Conservation (phyloP, 2,113 vertebrate genomes). For the Ramphastos sulfuratus region DNA sequence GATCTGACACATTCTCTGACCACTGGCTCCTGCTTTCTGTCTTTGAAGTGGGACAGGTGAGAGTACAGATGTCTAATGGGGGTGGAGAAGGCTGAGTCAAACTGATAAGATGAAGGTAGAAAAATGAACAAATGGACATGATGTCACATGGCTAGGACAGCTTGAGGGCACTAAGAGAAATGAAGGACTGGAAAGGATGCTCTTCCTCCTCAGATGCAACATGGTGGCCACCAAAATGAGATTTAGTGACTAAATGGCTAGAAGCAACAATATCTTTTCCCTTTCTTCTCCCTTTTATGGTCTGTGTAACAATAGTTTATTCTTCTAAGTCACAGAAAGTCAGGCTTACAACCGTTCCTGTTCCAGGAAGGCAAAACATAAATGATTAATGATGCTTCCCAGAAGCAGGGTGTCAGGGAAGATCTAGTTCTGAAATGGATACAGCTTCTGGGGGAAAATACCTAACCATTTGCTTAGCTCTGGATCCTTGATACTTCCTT, state of each 20-base stretch:
- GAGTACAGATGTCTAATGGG: not conserved
- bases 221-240: not conserved
- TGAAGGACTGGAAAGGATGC: not conserved
- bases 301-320: not conserved
- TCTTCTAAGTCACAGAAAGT: constrained; percentile 30
- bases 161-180: not conserved
- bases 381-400: constrained; percentile 41
- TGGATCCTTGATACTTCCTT: not conserved
- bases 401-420: constrained; percentile 8
- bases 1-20: not conserved
- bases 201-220: not conserved
- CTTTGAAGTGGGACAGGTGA: not conserved
- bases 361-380: constrained; percentile 29
- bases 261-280: not conserved
- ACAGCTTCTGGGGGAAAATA: not conserved
- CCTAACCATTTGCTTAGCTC: not conserved
- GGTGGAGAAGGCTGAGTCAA: not conserved
- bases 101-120: not conserved
- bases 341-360: not conserved
- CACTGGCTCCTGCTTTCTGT: not conserved
- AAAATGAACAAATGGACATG: not conserved
- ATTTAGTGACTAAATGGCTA: not conserved
- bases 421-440: constrained; percentile 6
- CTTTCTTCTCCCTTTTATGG: not conserved
- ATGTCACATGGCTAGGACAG: not conserved